These are phyloP conservation scores for Eumerus sabulonum DNA, from an alignment of 2,888 invertebrate species.

Conservation along the genomic window DNA sequence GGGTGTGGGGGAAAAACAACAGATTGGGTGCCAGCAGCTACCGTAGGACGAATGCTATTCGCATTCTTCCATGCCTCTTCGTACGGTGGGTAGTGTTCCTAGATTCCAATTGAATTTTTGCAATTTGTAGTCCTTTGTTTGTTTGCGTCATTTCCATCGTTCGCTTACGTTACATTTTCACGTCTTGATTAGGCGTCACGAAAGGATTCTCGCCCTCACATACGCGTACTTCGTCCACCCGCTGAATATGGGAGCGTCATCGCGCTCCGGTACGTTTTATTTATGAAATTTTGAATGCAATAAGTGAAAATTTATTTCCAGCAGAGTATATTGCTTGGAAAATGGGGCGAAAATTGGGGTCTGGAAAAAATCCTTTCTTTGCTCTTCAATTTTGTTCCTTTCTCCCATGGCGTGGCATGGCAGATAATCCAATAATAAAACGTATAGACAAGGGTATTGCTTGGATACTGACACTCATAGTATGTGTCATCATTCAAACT, in stretches of 20 bases:
- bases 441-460: slow-evolving; percentile 38
- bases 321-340: slow-evolving; percentile 40
- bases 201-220: slow-evolving; percentile 16
- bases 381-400: background rate
- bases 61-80: too few relatives aligned
- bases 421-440: slow-evolving; percentile 38
- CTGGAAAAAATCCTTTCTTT: background rate
- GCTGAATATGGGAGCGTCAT: background rate
- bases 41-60: background rate
- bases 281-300: slow-evolving; percentile 56
- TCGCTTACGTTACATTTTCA: slow-evolving; percentile 26
- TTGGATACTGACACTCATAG: slow-evolving; percentile 29
- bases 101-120: slow-evolving; percentile 64
- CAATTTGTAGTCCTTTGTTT: slow-evolving; percentile 62
- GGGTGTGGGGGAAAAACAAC: slow-evolving; percentile 36
- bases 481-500: slow-evolving; percentile 27
- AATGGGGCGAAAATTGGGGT: slow-evolving; percentile 30
- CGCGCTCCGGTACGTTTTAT: slow-evolving; percentile 18
- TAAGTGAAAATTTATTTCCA: slow-evolving; percentile 57
- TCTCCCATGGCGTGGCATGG: slow-evolving; percentile 15
- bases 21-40: slow-evolving; percentile 8
- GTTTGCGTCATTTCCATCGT: slow-evolving; percentile 31
- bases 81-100: slow-evolving; percentile 13
- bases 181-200: slow-evolving; percentile 48
- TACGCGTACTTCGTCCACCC: background rate